phyloP scores from a whole-genome alignment of 2,113 vertebrate species.

The Falcunculus frontatus region DNA sequence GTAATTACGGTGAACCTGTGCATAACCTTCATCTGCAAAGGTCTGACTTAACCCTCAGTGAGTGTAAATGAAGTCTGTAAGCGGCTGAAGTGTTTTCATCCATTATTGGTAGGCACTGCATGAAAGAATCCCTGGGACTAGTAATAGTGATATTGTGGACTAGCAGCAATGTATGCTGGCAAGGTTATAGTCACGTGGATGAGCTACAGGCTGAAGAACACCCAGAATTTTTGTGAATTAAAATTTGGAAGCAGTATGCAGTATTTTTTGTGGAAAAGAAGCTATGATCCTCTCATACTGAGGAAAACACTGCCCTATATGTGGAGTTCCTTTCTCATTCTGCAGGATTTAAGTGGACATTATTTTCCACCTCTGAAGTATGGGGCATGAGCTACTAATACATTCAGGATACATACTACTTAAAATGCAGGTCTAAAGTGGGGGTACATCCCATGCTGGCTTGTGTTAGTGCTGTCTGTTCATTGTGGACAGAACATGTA shows the following conservation, averaged over 20 bases:
- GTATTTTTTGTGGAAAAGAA: not conserved
- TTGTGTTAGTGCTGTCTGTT: not conserved
- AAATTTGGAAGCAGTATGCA: not conserved
- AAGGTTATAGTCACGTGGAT: not conserved
- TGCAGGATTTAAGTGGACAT: not conserved
- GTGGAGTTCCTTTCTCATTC: not conserved
- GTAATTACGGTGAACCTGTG: not conserved
- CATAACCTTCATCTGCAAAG: not conserved
- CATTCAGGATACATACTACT: not conserved
- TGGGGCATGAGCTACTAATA: not conserved
- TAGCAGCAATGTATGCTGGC: accelerated
- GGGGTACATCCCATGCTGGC: accelerated
- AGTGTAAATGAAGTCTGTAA: not conserved
- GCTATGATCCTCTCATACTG: not conserved
- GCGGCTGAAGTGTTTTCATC: not conserved
- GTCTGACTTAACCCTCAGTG: not conserved
- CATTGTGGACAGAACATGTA: not conserved
- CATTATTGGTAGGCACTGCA: not conserved
- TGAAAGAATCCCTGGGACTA: not conserved
- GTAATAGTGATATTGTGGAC: not conserved
- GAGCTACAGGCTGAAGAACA: not conserved
- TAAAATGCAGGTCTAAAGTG: not conserved
- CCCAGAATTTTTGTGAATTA: not conserved
- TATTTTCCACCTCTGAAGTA: not conserved
- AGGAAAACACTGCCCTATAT: not conserved